A percentile compares a stretch with the other conserved stretches of the same genome.
These are phyloP conservation scores for Pedionomus torquatus DNA, from an alignment of 2,113 vertebrate species.

Conservation along the genomic window DNA sequence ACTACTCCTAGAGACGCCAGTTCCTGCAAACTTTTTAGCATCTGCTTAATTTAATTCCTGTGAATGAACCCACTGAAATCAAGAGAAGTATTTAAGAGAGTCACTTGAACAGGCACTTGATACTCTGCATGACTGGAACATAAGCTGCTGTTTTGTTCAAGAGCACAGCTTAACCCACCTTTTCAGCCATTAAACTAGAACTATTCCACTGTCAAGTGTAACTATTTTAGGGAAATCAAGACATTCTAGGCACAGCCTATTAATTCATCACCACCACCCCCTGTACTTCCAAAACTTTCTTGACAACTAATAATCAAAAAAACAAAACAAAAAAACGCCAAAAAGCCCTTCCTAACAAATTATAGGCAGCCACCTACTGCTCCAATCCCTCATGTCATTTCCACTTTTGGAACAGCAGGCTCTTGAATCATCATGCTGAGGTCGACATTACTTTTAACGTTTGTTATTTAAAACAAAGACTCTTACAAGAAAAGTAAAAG, in stretches of 20 bases:
- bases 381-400: not conserved
- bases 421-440: not conserved
- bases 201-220: not conserved
- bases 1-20: not conserved
- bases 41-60: conserved; percentile 11
- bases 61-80: conserved; percentile 27
- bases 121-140: not conserved
- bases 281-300: not conserved
- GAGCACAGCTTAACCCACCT: not conserved
- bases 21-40: conserved; percentile 8
- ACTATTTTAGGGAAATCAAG: not conserved
- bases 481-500: not conserved
- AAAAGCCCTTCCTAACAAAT: not conserved
- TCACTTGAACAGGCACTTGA: not conserved
- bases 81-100: conserved; percentile 23
- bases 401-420: not conserved
- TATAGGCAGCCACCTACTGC: not conserved
- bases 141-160: not conserved
- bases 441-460: not conserved
- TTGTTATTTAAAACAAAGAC: not conserved
- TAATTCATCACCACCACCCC: not conserved
- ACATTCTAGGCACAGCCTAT: not conserved
- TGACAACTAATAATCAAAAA: not conserved
- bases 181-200: not conserved
- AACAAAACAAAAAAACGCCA: too few relatives aligned